Conservation (phyloP, 2,113 vertebrate species). For the Melanerpes formicivorus region DNA sequence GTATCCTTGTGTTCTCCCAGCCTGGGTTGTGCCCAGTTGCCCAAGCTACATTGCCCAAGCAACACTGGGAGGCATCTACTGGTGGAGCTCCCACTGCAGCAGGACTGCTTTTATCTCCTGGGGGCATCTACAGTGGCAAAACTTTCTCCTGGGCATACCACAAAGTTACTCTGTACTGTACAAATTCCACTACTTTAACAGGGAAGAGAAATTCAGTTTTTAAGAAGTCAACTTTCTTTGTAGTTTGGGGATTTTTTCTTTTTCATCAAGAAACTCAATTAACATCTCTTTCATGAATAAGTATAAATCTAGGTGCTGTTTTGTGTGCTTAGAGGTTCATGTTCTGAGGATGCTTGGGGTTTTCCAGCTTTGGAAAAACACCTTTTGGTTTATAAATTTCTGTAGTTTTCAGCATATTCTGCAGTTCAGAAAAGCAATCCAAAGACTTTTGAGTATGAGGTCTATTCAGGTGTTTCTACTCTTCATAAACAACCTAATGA, state of each 20-base stretch:
- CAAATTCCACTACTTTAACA: not conserved
- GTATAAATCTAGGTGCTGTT: not conserved
- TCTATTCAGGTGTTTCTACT: not conserved
- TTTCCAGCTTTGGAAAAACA: not conserved
- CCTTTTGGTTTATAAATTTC: not conserved
- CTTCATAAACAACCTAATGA: not conserved
- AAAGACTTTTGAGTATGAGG: not conserved
- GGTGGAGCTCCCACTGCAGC: not conserved
- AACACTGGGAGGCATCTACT: fast-evolving
- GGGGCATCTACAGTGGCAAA: not conserved
- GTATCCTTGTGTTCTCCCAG: not conserved
- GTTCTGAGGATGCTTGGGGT: not conserved
- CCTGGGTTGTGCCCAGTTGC: fast-evolving
- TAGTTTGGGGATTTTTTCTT: not conserved
- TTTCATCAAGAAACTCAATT: not conserved
- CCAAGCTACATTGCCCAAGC: not conserved
- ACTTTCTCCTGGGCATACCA: not conserved
- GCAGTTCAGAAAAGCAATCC: not conserved
- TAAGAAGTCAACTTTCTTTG: not conserved
- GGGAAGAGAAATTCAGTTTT: not conserved
- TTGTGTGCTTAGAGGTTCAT: not conserved
- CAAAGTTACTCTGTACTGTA: fast-evolving
- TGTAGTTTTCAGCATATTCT: not conserved
- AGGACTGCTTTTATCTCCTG: no score
- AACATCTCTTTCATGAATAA: not conserved